Percentiles rank a stretch among this genome's conserved stretches.
Conservation (phyloP, 1,140 invertebrate genomes). For the Camponotus pennsylvanicus region DNA sequence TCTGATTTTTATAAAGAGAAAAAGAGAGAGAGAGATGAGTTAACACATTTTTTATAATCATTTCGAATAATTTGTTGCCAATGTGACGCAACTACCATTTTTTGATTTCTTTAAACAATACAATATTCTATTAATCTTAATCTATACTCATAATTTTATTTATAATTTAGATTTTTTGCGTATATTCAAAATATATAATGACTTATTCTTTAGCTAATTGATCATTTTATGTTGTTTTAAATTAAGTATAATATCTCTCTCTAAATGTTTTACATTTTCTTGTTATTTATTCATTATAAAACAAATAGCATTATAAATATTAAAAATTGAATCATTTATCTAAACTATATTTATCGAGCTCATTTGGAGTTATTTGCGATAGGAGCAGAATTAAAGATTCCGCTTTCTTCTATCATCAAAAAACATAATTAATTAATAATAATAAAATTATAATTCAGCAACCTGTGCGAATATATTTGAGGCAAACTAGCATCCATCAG, state of each 20-base stretch:
- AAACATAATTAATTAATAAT: not conserved
- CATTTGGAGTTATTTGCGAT: not conserved
- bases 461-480: not conserved
- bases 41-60: not conserved
- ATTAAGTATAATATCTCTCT: slow-evolving; percentile 1
- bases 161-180: not conserved
- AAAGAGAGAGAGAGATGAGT: too few species aligned
- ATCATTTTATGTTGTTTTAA: not conserved
- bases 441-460: not conserved
- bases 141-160: not conserved
- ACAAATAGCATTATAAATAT: not conserved
- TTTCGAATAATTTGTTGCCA: not conserved
- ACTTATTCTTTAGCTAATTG: not conserved
- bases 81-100: not conserved
- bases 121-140: not conserved
- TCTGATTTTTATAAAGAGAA: not conserved
- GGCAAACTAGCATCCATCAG: slow-evolving; percentile 19
- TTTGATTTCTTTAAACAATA: not conserved
- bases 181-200: not conserved
- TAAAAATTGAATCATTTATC: not conserved
- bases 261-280: not conserved
- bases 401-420: not conserved
- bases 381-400: not conserved
- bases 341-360: not conserved
- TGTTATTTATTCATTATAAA: not conserved